These are phyloP conservation scores for Carettochelys insculpta DNA, from an alignment of 2,113 vertebrate genomes.

Conservation along the genomic window DNA sequence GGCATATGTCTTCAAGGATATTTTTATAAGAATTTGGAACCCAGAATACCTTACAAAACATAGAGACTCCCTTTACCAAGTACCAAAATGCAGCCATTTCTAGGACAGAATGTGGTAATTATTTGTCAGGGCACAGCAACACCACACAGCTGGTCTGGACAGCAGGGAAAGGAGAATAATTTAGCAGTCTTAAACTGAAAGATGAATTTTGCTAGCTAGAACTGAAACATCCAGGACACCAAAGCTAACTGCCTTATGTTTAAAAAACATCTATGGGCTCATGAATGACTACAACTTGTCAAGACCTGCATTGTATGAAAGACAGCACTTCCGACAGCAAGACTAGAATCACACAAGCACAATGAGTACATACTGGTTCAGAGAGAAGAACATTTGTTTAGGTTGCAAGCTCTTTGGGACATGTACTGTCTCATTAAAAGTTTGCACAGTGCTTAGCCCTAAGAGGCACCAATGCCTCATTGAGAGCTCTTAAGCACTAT, in stretches of 20 bases:
- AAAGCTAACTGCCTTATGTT: neutral
- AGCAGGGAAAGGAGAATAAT: neutral
- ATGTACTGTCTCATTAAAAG: neutral
- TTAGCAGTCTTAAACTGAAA: neutral
- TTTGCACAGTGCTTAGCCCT: neutral
- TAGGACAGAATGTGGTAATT: neutral
- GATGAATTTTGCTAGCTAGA: neutral
- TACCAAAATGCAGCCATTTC: neutral
- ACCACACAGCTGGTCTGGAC: neutral
- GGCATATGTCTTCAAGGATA: neutral
- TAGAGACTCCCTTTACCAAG: neutral
- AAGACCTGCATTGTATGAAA: neutral
- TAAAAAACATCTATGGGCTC: neutral
- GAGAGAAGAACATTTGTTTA: neutral
- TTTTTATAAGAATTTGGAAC: slow-evolving; percentile 8
- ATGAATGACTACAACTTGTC: too few relatives aligned
- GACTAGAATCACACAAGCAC: neutral
- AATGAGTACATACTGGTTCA: neutral
- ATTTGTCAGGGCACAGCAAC: neutral
- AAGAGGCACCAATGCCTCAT: neutral
- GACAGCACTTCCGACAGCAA: neutral
- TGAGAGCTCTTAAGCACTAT: neutral
- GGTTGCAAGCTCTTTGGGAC: neutral
- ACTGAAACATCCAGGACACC: neutral
- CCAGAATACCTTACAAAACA: neutral